Evolutionary conservation across 2,888 invertebrate species (phyloP), one percentile per base, ranked within the genome.

Genomic region (Rhaphigaster nebulosa): DNA sequence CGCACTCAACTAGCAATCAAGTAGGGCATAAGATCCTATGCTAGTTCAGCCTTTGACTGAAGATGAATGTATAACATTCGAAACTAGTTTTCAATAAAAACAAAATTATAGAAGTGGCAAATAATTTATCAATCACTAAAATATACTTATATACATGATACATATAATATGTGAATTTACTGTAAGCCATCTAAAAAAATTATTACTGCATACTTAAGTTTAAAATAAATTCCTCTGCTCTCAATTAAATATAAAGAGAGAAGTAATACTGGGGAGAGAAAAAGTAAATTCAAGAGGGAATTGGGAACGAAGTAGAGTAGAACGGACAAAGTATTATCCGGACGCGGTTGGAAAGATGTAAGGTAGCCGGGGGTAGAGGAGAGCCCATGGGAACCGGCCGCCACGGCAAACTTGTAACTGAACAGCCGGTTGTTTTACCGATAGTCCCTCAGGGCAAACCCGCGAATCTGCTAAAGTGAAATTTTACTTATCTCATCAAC

Each of bases 401-500:
- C 65, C 29, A 65, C 29, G 65, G 65, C 70, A 20, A 76, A 76
- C 20, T 76, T 76, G 70, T 76, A 76, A 76, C 70, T 76, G 70
- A 76, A 20, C 70, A 38, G 34, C 70, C 34, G 70, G 20, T 76
- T 76, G 70, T 76, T 76, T 76, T 76, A 38, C 34, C 70, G 70
- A 76, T 76, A 38, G 70, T 76, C 70, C 70, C 70, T 76, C 70
- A 76, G 70, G 70, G 70, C 70, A 38, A 23, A 4, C 34, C 38
- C 6, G 13, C 18, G 70, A 38, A 38, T 76, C 70, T 76, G 20
- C 70, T 76, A 20, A 34, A 38, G 34, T 76, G 34, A 23, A 76
- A 76, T 76, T 76, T 76, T 76, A 76, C 70, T 76, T 76, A 76
- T 76, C 34, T 76, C 34, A 76, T 76, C 34, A 76, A 76, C 70